A percentile compares a stretch with the other conserved stretches of the same genome.
These are phyloP conservation scores for Eumerus sabulonum DNA, from an alignment of 2,888 invertebrate genomes.

Conservation along the genomic window DNA sequence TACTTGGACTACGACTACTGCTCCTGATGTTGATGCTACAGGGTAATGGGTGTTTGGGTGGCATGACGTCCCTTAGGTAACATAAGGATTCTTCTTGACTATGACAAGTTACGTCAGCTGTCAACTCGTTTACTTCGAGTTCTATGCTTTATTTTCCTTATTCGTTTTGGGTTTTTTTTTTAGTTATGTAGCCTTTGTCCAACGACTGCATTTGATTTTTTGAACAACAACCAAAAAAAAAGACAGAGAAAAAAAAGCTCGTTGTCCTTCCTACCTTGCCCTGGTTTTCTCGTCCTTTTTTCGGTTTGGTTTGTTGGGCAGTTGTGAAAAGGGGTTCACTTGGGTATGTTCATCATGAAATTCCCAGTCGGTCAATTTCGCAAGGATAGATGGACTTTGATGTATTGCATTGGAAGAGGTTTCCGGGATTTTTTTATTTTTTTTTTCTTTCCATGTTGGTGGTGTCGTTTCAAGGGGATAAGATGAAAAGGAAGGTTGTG, in stretches of 20 bases:
- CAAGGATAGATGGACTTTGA: conserved; percentile 68
- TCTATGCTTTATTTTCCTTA: conserved; percentile 49
- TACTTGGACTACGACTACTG: neutral
- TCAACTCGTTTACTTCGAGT: conserved; percentile 63
- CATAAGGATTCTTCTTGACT: conserved; percentile 68
- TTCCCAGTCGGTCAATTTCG: conserved; percentile 69
- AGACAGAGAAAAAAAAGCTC: neutral
- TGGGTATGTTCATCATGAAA: conserved; percentile 68
- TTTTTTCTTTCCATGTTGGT: neutral
- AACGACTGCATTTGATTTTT: conserved; percentile 66
- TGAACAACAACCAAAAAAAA: too few species aligned
- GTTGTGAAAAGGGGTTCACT: conserved; percentile 56
- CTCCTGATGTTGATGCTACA: too few species aligned
- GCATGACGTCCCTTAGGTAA: conserved; percentile 62
- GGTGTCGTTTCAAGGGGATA: too few species aligned
- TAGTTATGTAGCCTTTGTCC: conserved; percentile 59
- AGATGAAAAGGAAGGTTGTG: too few species aligned
- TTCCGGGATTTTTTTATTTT: conserved; percentile 11
- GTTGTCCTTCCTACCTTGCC: conserved; percentile 13
- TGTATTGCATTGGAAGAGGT: conserved; percentile 53
- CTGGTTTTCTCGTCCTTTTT: conserved; percentile 9
- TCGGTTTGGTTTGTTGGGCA: conserved; percentile 23
- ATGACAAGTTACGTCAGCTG: conserved; percentile 69
- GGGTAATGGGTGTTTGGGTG: conserved; percentile 8
- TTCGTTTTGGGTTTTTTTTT: too few species aligned